Base-by-base conservation (phyloP, 2,888 invertebrate genomes). In the Abrostola tripartita region DNA sequence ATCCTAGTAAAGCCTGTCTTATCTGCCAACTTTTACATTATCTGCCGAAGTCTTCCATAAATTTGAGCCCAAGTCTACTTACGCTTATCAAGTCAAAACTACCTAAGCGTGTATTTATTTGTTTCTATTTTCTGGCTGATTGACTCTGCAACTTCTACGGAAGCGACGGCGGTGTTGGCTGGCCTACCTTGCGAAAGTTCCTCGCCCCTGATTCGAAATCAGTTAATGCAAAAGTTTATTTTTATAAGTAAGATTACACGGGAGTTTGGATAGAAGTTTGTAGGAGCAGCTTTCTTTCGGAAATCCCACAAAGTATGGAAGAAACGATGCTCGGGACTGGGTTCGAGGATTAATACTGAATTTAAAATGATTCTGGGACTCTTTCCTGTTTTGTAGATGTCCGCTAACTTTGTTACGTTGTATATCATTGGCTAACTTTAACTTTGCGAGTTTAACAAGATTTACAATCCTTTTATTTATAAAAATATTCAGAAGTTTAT, bases 171-270 rank as follows among this genome's bases (percentile, higher is more conserved):
- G 79, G 81, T 83, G 81, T 86, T 85, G 84, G 87, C 86, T 86
- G 81, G 90, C 89, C 89, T 89, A 91, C 93, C 91, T 92, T 85
- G 83, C 79, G 65, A 88, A 88, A 91, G 84, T 92, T 91, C 79
- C 79, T 85, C 88, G 82, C 85, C 87, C 88, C 90, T 92, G 91
- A 94, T 93, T 93, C 93, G 87, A 92, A 93, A 93, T 93, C 94
- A 92, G 94, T 94, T 95, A 95, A 95, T 95, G 95, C 88, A 94
- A 94, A 95, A 95, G 95, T 95, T 95, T 95, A 95, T 95, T 95
- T 95, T 95, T 95, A 94, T 95, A 95, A 95, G 95, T 95, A 92
- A 95, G 95, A 95, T 95, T 95, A 95, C 92, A 92, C 90, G 88
- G 85, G 90, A 91, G 90, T 91, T 92, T 78, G 88, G 88, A 88